phyloP scores from a whole-genome alignment of 2,113 vertebrate genomes.

The Antechinus stuartii region DNA sequence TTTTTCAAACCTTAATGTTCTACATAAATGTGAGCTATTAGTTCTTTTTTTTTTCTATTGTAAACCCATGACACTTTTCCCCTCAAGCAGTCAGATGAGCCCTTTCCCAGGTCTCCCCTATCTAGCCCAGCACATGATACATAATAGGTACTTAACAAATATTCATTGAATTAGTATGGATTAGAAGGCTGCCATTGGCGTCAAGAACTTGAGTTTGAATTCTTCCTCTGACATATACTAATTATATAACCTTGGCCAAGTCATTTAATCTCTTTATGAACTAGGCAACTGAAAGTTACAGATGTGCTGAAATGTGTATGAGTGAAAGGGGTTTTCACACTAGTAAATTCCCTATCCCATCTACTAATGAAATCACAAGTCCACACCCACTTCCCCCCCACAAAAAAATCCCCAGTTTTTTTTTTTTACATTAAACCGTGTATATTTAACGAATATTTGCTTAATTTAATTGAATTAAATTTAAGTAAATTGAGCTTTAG shows the following conservation, averaged over 20 bases:
- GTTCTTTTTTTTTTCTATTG: neutral
- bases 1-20: no score
- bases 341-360: neutral
- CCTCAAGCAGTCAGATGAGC: neutral
- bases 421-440: neutral
- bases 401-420: neutral
- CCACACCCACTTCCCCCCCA: neutral
- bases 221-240: neutral
- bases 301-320: neutral
- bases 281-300: neutral
- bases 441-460: neutral
- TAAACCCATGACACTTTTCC: neutral
- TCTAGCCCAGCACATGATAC: neutral
- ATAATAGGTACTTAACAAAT: neutral
- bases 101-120: neutral
- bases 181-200: neutral
- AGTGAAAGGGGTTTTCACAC: neutral
- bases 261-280: neutral
- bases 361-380: neutral
- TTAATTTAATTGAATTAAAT: neutral
- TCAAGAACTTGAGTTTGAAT: neutral
- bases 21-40: neutral
- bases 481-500: neutral
- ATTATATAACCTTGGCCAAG: neutral
- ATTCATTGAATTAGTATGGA: neutral